Percentiles rank a stretch among this genome's conserved stretches.
phyloP scores from a whole-genome alignment of 2,888 invertebrate genomes.

The Petrolisthes manimaculis region DNA sequence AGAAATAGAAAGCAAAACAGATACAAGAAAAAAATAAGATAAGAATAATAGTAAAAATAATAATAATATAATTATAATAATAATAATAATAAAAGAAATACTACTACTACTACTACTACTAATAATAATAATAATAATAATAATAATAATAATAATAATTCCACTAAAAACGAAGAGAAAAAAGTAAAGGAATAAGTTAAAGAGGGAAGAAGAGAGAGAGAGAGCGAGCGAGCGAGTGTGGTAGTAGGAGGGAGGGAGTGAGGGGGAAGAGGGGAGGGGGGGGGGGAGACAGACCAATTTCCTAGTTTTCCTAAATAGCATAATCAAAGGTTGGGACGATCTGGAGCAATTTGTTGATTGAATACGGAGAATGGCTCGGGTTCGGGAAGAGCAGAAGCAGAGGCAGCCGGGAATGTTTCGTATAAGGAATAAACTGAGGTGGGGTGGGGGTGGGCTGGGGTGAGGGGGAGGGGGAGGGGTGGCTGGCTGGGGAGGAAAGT shows the following conservation, averaged over 20 bases:
- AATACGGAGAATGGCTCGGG: slow-evolving; percentile 15
- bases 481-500: not conserved
- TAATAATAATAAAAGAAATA: too few species aligned
- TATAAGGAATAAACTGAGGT: not conserved
- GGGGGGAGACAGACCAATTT: slow-evolving; percentile 4
- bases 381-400: not conserved
- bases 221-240: not conserved
- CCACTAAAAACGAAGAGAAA: not conserved
- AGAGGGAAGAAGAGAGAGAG: slow-evolving; percentile 7
- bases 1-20: not conserved
- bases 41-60: too few species aligned
- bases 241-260: not conserved
- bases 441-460: not conserved
- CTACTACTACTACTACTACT: too few species aligned
- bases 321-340: slow-evolving; percentile 15
- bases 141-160: slow-evolving; percentile 14
- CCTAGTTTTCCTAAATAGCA: slow-evolving; percentile 16
- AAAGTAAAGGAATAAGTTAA: not conserved
- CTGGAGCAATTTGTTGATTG: slow-evolving; percentile 13
- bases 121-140: too few species aligned
- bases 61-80: slow-evolving; percentile 17
- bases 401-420: not conserved
- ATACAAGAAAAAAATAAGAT: too few species aligned
- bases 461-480: not conserved
- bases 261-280: not conserved